Evolutionary conservation across 1,140 invertebrate species (phyloP).

Genomic region (Lerema accius): DNA sequence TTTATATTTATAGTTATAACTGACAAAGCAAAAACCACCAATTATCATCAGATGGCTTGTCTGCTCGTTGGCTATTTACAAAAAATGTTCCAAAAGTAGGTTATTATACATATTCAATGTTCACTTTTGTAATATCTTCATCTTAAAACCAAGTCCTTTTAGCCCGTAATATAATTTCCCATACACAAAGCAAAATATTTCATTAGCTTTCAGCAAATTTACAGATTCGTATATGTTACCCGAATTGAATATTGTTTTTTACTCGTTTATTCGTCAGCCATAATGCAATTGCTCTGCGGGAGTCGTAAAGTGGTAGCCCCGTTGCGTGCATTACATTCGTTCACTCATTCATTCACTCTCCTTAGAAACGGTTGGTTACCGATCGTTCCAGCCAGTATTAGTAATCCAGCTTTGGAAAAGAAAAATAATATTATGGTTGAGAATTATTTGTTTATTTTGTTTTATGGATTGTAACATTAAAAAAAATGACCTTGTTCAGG

Average conservation of each 20-base stretch:
- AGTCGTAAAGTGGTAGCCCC: conserved; percentile 30
- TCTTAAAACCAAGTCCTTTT: too few species aligned
- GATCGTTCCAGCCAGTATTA: neutral
- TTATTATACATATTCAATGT: too few species aligned
- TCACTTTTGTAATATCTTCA: too few species aligned
- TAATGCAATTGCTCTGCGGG: conserved; percentile 30
- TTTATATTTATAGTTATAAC: too few species aligned
- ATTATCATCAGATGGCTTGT: too few species aligned
- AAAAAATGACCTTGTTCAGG: too few species aligned
- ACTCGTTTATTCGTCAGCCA: conserved; percentile 8
- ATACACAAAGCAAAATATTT: neutral
- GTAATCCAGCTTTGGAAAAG: too few species aligned
- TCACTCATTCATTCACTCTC: conserved; percentile 23
- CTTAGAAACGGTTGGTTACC: conserved; percentile 29
- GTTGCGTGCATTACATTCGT: conserved; percentile 30
- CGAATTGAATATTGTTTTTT: conserved; percentile 12
- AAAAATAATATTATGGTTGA: neutral
- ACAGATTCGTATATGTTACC: neutral
- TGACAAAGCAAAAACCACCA: too few species aligned
- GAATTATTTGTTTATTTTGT: too few species aligned
- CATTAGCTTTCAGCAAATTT: neutral
- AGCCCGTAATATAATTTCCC: neutral
- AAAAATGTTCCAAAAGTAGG: too few species aligned
- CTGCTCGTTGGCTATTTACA: too few species aligned
- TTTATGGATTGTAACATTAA: too few species aligned